phyloP scores from a whole-genome alignment of 2,113 vertebrate genomes.

The Miniopterus natalensis region DNA sequence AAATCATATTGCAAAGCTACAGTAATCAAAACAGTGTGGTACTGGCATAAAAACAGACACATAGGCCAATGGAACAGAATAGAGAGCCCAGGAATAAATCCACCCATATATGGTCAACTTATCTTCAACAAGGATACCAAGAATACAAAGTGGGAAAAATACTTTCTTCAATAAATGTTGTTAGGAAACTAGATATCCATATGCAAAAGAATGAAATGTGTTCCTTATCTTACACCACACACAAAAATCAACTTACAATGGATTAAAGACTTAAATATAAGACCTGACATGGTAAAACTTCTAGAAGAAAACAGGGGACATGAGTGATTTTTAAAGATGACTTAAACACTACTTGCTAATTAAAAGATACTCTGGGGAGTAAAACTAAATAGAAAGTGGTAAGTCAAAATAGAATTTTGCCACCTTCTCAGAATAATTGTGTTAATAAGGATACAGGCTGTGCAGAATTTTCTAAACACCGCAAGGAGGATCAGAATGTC shows the following conservation, averaged over 20 bases:
- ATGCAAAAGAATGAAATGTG: background rate
- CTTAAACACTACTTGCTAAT: background rate
- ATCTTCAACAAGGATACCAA: background rate
- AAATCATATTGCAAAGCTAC: background rate
- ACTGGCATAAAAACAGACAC: background rate
- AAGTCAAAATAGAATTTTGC: slow-evolving; percentile 20
- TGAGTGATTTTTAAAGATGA: background rate
- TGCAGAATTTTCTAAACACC: background rate
- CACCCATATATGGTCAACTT: background rate
- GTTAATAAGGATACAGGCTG: background rate
- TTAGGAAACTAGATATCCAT: background rate
- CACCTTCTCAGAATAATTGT: slow-evolving; percentile 7
- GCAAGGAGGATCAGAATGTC: background rate
- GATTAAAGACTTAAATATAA: background rate
- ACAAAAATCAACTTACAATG: background rate
- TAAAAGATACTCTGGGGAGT: background rate
- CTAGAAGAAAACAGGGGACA: background rate
- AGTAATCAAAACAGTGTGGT: background rate
- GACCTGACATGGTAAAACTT: background rate
- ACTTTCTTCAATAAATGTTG: background rate
- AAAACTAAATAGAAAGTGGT: background rate
- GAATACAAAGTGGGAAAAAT: background rate
- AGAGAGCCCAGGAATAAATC: background rate
- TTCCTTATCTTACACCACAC: background rate
- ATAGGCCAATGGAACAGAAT: background rate